Conservation (phyloP, 1,140 invertebrate species). For the Pseudomyrmex cubaensis region DNA sequence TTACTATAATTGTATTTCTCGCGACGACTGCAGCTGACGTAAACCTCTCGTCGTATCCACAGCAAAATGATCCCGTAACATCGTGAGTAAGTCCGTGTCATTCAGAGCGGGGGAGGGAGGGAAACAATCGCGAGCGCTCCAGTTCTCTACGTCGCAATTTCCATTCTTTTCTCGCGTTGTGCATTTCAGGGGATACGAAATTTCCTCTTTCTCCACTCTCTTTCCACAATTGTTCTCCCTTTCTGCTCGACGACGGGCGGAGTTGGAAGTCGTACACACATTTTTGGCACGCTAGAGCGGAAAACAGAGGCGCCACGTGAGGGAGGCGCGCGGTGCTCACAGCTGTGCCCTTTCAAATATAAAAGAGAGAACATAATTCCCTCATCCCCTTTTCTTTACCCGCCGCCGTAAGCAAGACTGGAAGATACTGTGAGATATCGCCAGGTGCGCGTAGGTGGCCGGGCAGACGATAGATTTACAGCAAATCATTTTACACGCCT, state of each 20-base stretch:
- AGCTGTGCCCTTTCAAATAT: slow-evolving; percentile 72
- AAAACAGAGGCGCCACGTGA: slow-evolving; percentile 56
- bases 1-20: neutral
- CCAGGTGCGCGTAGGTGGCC: slow-evolving; percentile 79
- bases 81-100: slow-evolving; percentile 43
- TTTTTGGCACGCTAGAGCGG: slow-evolving; percentile 52
- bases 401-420: neutral
- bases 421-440: slow-evolving; percentile 80
- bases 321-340: slow-evolving; percentile 36
- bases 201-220: neutral
- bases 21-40: neutral
- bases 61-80: slow-evolving; percentile 43
- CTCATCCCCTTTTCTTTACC: slow-evolving; percentile 11
- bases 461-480: slow-evolving; percentile 83
- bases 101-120: neutral
- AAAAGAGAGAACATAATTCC: slow-evolving; percentile 69
- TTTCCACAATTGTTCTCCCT: slow-evolving; percentile 4
- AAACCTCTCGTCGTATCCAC: slow-evolving; percentile 22
- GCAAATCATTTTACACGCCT: slow-evolving; percentile 85
- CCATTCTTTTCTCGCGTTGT: slow-evolving; percentile 41
- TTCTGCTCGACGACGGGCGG: slow-evolving; percentile 10
- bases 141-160: slow-evolving; percentile 31
- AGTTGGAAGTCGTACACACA: slow-evolving; percentile 45
- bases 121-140: slow-evolving; percentile 39
- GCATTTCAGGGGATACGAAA: slow-evolving; percentile 7